phyloP scores from a whole-genome alignment of 2,888 invertebrate genomes.

The Epiblema foenella region DNA sequence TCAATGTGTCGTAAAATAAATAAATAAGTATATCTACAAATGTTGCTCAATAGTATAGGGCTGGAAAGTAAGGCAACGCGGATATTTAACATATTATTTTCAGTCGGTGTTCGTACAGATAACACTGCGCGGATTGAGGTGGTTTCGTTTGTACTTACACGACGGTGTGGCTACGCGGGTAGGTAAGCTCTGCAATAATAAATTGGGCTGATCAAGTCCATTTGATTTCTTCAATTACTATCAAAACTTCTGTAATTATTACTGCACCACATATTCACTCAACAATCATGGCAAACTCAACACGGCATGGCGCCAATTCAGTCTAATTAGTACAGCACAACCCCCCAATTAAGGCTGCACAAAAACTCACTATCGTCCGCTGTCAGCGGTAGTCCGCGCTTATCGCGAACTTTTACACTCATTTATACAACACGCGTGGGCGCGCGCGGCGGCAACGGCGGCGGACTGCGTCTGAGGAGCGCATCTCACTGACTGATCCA shows the following conservation, averaged over 20 bases:
- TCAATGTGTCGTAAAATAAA: too few relatives aligned
- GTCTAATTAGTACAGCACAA: constrained; percentile 30
- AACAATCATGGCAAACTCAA: background rate
- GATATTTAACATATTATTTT: too few relatives aligned
- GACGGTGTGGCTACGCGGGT: constrained; percentile 8
- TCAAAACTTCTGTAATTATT: background rate
- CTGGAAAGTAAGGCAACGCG: too few relatives aligned
- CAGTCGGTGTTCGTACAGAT: too few relatives aligned
- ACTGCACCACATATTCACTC: background rate
- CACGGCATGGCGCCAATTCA: constrained; percentile 1
- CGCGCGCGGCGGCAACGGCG: constrained; percentile 19
- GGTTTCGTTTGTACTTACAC: constrained; percentile 9
- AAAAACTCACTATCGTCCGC: constrained; percentile 36
- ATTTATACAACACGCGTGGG: constrained; percentile 17
- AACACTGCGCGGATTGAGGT: background rate
- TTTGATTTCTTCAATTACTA: background rate
- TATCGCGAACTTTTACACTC: constrained; percentile 16
- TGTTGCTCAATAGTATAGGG: too few relatives aligned
- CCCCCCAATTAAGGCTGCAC: constrained; percentile 32
- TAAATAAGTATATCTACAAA: too few relatives aligned
- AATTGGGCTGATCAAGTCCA: background rate
- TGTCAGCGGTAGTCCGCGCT: constrained; percentile 17
- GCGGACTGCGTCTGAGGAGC: constrained; percentile 21
- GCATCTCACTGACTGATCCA: constrained; percentile 7
- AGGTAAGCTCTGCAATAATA: background rate